Conservation (phyloP, 2,113 vertebrate species). For the Elephas maximus region DNA sequence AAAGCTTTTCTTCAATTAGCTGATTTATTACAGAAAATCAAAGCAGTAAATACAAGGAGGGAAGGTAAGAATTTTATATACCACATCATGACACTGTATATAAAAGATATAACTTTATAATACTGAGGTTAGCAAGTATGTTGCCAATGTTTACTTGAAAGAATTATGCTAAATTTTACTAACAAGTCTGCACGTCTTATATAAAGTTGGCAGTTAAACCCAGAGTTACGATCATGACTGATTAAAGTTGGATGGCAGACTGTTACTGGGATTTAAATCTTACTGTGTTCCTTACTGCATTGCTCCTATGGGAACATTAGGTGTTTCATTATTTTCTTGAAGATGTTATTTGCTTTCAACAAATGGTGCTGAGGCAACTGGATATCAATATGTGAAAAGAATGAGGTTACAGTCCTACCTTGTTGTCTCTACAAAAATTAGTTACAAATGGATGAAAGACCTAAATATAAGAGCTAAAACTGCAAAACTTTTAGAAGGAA, state of each 20-base stretch:
- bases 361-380: background rate
- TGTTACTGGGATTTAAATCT: background rate
- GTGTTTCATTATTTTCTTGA: background rate
- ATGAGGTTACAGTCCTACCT: background rate
- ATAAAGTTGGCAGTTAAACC: background rate
- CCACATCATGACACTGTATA: background rate
- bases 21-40: background rate
- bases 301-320: background rate
- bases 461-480: background rate
- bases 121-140: background rate
- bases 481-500: background rate
- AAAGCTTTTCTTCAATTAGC: conserved; percentile 52
- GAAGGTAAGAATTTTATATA: background rate
- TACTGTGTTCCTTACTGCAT: background rate
- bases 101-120: conserved; percentile 1
- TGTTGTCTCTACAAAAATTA: too few relatives aligned
- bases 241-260: background rate
- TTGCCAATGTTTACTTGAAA: background rate
- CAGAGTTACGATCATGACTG: background rate
- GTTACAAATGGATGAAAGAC: background rate
- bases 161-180: background rate
- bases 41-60: background rate
- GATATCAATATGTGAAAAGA: background rate
- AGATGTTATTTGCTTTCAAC: background rate
- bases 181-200: background rate